Evolutionary conservation across 35 echinoderm and acorn worm genomes (phyloP).

Genomic region (Hemicentrotus pulcherrimus): DNA sequence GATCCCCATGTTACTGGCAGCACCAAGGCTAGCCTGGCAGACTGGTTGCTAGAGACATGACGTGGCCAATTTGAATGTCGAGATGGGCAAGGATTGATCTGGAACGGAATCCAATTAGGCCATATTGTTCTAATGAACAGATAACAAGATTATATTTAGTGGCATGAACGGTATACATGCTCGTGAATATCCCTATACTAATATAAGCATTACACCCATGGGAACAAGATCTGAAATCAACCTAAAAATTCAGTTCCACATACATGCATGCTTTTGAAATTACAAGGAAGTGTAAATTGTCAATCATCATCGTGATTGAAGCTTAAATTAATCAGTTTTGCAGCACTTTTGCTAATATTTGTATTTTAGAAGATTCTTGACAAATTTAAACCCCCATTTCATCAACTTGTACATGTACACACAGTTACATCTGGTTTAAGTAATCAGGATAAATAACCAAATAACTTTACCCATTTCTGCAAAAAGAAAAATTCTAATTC

Average conservation of each 20-base stretch:
- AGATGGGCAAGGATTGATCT: neutral
- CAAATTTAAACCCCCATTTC: too few relatives aligned
- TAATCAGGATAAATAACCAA: too few relatives aligned
- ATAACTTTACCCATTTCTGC: too few relatives aligned
- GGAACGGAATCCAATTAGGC: neutral
- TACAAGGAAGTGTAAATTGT: neutral
- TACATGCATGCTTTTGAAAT: neutral
- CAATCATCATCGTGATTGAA: neutral
- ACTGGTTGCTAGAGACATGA: neutral
- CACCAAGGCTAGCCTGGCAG: neutral
- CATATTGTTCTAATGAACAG: neutral
- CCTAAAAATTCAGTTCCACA: neutral
- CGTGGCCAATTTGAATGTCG: neutral
- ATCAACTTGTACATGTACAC: too few relatives aligned
- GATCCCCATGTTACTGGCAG: constrained; percentile 4
- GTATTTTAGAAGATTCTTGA: too few relatives aligned
- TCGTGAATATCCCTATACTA: neutral
- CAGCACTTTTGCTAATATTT: too few relatives aligned
- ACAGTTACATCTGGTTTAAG: too few relatives aligned
- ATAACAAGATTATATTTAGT: neutral
- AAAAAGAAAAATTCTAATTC: too few relatives aligned
- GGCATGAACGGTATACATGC: neutral
- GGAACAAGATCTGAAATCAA: neutral
- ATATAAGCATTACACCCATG: neutral
- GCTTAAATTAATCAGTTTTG: too few relatives aligned